These are phyloP conservation scores for Clitarchus hookeri DNA, from an alignment of 2,888 invertebrate species.

Conservation along the genomic window DNA sequence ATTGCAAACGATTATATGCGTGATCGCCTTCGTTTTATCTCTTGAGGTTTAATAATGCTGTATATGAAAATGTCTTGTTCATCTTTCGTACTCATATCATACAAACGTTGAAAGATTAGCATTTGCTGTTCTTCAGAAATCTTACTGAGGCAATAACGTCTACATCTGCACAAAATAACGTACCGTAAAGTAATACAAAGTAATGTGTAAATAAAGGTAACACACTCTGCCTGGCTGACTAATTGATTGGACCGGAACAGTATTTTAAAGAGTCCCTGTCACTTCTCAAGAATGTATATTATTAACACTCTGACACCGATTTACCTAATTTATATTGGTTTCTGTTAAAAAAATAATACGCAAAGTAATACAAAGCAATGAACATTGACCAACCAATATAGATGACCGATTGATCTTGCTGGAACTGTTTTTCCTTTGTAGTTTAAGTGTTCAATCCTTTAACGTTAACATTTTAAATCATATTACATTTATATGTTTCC, in stretches of 20 bases:
- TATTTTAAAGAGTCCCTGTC: neutral
- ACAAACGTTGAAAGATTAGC: neutral
- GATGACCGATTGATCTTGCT: neutral
- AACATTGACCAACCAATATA: neutral
- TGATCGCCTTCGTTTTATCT: neutral
- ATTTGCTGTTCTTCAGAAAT: neutral
- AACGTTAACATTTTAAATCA: no score
- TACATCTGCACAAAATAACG: neutral
- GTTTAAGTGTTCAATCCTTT: neutral
- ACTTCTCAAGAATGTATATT: neutral
- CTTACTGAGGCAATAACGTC: neutral
- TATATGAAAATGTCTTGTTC: neutral
- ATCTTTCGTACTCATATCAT: neutral
- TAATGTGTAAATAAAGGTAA: neutral
- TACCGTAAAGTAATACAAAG: neutral
- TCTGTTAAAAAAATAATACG: no score
- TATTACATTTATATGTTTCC: no score
- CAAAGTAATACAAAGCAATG: neutral
- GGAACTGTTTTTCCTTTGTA: neutral
- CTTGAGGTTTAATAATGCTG: neutral
- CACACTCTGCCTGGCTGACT: no score
- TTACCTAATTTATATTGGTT: no score
- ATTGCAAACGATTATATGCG: neutral
- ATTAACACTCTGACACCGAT: neutral
- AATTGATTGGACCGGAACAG: neutral